These are phyloP conservation scores for Cydia fagiglandana DNA, from an alignment of 1,140 invertebrate genomes.

Conservation along the genomic window DNA sequence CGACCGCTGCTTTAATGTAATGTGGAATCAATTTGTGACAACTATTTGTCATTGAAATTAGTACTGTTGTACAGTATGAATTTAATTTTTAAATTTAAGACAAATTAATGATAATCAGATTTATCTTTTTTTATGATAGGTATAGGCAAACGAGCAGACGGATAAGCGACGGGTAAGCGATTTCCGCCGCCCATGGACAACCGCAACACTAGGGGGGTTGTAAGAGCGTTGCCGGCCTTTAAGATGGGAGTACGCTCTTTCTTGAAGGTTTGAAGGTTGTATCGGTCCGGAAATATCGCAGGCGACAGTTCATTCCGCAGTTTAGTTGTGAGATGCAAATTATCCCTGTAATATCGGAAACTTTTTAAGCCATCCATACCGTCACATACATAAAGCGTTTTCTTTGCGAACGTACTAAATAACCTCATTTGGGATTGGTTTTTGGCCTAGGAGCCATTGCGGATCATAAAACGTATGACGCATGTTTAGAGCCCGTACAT, in stretches of 20 bases:
- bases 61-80: neutral
- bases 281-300: no score
- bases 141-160: no score
- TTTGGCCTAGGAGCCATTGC: neutral
- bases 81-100: no score
- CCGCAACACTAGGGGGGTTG: no score
- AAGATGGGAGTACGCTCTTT: no score
- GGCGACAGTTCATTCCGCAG: no score
- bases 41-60: constrained; percentile 19
- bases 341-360: neutral
- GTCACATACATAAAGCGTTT: neutral
- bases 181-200: no score
- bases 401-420: neutral
- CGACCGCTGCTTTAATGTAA: neutral
- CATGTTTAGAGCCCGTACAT: neutral
- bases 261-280: no score
- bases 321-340: no score
- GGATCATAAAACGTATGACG: neutral
- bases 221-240: no score
- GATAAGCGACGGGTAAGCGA: no score
- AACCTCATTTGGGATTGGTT: constrained; percentile 1
- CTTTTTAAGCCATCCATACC: neutral
- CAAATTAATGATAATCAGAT: neutral
- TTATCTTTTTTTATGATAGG: no score
- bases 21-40: constrained; percentile 36